These are phyloP conservation scores for Cyprinodon variegatus DNA, from an alignment of 2,113 vertebrate species.

Conservation along the genomic window DNA sequence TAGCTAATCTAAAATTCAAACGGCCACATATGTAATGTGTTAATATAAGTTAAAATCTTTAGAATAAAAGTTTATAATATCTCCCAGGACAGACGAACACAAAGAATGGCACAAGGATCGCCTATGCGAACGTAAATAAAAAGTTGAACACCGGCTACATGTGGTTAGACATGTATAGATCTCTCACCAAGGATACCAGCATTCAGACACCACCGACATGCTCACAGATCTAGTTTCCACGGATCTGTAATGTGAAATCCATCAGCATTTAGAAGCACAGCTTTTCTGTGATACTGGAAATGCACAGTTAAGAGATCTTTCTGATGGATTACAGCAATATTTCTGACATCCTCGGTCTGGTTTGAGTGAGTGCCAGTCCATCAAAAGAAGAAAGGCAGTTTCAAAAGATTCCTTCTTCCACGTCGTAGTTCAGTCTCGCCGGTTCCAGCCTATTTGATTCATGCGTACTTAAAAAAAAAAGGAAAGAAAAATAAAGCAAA, in stretches of 20 bases:
- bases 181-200: conserved; percentile 26
- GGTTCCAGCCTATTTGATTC: conserved; percentile 69
- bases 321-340: conserved; percentile 37
- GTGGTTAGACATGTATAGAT: conserved; percentile 46
- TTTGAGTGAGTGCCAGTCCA: conserved; percentile 48
- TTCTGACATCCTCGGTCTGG: conserved; percentile 60
- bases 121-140: conserved; percentile 64
- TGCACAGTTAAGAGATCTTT: too few species aligned
- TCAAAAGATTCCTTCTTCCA: conserved; percentile 44
- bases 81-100: conserved; percentile 47
- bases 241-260: conserved; percentile 59
- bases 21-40: conserved; percentile 22
- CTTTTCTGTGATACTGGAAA: conserved; percentile 46
- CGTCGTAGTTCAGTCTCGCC: conserved; percentile 26
- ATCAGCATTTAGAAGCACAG: conserved; percentile 47
- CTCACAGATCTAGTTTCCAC: conserved; percentile 27
- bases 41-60: conserved; percentile 54
- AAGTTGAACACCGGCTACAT: conserved; percentile 7
- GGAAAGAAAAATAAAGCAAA: conserved; percentile 48
- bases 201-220: conserved; percentile 46
- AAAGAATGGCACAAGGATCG: conserved; percentile 62
- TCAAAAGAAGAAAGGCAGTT: conserved; percentile 64
- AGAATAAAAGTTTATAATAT: conserved; percentile 28
- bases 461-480: conserved; percentile 63
- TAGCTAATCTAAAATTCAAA: conserved; percentile 24